These are phyloP conservation scores for Cotesia typhae DNA, from an alignment of 1,140 invertebrate species.

Conservation along the genomic window DNA sequence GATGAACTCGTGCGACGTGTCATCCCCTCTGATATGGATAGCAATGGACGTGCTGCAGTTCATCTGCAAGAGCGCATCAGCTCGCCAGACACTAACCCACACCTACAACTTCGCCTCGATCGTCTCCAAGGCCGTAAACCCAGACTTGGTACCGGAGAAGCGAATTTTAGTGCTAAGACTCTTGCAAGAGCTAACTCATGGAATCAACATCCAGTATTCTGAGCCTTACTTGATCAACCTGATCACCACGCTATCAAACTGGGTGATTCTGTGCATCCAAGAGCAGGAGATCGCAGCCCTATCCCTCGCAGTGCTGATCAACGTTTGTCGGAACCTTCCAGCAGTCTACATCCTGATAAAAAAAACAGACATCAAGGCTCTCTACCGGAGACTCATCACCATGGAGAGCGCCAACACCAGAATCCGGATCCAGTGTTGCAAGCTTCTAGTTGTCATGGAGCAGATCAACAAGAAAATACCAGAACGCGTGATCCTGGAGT, in stretches of 20 bases:
- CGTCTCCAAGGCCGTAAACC: constrained; percentile 68
- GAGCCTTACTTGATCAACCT: constrained; percentile 72
- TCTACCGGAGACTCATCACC: constrained; percentile 68
- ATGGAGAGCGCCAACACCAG: constrained; percentile 62
- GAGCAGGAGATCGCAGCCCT: constrained; percentile 67
- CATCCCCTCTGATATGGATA: constrained; percentile 66
- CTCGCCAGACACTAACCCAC: constrained; percentile 70
- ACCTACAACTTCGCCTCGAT: constrained; percentile 76
- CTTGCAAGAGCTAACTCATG: constrained; percentile 74
- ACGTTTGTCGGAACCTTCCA: constrained; percentile 75
- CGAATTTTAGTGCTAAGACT: constrained; percentile 60
- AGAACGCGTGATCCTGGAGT: constrained; percentile 63
- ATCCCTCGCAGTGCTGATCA: constrained; percentile 75
- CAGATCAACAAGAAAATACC: constrained; percentile 65
- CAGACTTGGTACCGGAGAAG: constrained; percentile 59
- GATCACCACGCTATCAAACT: constrained; percentile 71
- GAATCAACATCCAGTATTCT: constrained; percentile 76
- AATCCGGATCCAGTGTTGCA: constrained; percentile 65
- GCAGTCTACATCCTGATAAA: constrained; percentile 73
- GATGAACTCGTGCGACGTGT: constrained; percentile 52
- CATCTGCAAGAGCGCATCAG: constrained; percentile 69
- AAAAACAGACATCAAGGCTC: constrained; percentile 71
- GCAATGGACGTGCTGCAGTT: constrained; percentile 71
- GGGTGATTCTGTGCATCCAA: constrained; percentile 69
- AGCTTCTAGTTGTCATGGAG: constrained; percentile 69